Percentiles rank a stretch among this genome's conserved stretches.
Evolutionary conservation across 2,797 vertebrate genomes (phyloP).

Genomic region (Sebastes oblongus): DNA sequence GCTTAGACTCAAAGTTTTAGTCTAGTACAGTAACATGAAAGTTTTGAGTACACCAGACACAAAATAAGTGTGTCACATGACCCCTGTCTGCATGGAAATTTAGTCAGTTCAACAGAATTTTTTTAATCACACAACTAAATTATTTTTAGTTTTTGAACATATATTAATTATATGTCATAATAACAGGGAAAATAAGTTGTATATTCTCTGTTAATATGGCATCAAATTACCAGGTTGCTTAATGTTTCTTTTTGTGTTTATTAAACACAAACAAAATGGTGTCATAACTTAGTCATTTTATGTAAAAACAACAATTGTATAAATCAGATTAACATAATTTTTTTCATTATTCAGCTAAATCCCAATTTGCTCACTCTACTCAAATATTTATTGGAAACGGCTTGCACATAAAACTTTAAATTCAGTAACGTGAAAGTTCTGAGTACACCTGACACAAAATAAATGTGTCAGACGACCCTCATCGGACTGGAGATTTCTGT

Average conservation of each 20-base stretch:
- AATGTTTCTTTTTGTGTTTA: too few species aligned
- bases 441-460: too few species aligned
- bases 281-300: background rate
- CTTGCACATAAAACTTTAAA: background rate
- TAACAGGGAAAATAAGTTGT: too few species aligned
- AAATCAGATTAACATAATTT: background rate
- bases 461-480: background rate
- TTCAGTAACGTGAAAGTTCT: too few species aligned
- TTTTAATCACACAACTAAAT: background rate
- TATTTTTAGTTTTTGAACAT: background rate
- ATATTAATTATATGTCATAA: background rate
- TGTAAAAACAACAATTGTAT: background rate
- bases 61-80: background rate
- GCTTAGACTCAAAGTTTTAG: too few species aligned
- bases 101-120: too few species aligned
- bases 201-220: too few species aligned
- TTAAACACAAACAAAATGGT: too few species aligned
- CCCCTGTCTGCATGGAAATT: fast-evolving
- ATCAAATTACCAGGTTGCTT: background rate
- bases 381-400: fast-evolving
- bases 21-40: too few species aligned
- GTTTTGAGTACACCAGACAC: too few species aligned
- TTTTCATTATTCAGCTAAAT: background rate
- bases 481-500: background rate
- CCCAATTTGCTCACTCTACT: background rate